Base-by-base conservation (phyloP, 2,113 vertebrate species). In the Zapus hudsonius region DNA sequence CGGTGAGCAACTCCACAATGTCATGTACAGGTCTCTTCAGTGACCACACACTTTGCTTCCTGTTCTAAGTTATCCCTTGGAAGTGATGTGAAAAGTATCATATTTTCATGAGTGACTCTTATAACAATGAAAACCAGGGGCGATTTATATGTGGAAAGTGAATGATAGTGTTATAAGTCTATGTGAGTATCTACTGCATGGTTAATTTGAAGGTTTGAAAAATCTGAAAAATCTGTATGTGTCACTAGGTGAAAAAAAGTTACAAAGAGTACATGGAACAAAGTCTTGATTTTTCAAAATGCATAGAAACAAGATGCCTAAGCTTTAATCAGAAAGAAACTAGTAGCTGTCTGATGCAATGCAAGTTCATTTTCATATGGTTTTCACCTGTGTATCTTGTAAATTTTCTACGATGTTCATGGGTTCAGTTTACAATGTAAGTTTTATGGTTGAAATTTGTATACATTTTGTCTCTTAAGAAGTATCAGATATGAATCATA, bases 171-270 rank as follows among this genome's bases (percentile, higher is more conserved):
- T 17, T 42, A 47, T 75, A 40, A n/a, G 29, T 84, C 44, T 33
- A 38, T 16, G 20, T 12, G 36, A 44, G 27, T 44, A 59, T 69
- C n/a, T 72, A 20, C 36, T 59, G 72, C 22, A 36, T 12, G 36
- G 20, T 20, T 61, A 20, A 61, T 61, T 61, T 61, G 73, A 25
- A 52, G 61, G 36, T n/a, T 63, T 73, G 82, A 63, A 61, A 47
- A 63, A 82, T 52, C 44, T 47, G 59, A 25, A 73, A n/a, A 17
- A 64, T 4, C 52, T 52, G 70, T 27, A 36, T 15, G 7, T 27
- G 0, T n/a, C 8, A 2, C 12, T 7, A 20, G 16, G 42, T 61
- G 13, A 52, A 52, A n/a, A 10, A 19, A 5, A 5, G n/a, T 11
- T 3, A 47, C 11, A 20, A 66, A 40, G 38, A 81, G 6, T 16